Base-by-base conservation (phyloP, 1,140 invertebrate genomes). In the Odontomachus brunneus region DNA sequence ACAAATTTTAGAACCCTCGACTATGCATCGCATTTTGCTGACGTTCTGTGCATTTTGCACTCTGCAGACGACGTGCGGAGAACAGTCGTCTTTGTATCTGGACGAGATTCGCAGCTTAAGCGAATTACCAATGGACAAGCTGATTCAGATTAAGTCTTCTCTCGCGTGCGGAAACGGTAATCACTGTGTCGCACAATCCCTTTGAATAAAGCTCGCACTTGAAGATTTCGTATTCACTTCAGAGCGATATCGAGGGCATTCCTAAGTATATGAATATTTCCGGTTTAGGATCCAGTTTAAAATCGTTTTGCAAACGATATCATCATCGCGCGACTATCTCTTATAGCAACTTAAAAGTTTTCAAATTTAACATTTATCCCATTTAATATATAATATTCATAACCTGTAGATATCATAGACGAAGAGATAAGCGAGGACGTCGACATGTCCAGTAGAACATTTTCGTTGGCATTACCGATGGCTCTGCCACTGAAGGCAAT, bases 61-160 rank as follows among this genome's bases (percentile, higher is more conserved):
- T 29, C 49, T 57, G 15, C 24, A 55, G 51, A 14, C 62, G 12
- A 22, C 26, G 51, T 51, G 14, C 17, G 86, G 48, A 9, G 81
- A 85, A 49, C 48, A 57, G 5, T 74, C 75, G 12, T 86, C 89
- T 76, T 90, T 90, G 63, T 91, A 92, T 76, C n/a, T 82, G 0
- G 85, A 93, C 38, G 94, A 95, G 88, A 88, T 95, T 12, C 89
- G 91, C 84, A 93, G 93, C 80, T 89, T 95, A n/a, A 95, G 94
- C 86, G 94, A 95, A 89, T 84, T 95, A 24, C 95, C 95, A 9
- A 84, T 95, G 63, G 87, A 94, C 3, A 92, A 93, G 86, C 87
- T 95, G 26, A 91, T 95, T 3, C 86, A 93, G 85, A 91, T 95
- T 2, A 95, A 93, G 87, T 92, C 91, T 53, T 92, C 92, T 0